Conservation (phyloP, 2,888 invertebrate genomes). For the Drosophila niveifrons region DNA sequence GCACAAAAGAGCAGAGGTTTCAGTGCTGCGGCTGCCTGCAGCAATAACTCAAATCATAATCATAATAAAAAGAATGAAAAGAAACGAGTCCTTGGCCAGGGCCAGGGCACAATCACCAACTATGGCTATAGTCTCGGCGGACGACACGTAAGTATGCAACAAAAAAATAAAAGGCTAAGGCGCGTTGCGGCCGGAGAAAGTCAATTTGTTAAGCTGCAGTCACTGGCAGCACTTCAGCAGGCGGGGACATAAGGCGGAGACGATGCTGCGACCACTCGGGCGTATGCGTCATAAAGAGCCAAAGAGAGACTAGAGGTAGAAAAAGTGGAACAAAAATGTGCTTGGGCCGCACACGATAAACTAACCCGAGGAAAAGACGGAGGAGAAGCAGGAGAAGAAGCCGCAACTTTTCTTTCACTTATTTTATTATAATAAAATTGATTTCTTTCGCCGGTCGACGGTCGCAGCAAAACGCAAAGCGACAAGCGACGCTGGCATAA, state of each 20-base stretch:
- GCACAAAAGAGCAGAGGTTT: conserved; percentile 40
- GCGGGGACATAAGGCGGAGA: not conserved
- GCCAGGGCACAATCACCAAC: conserved; percentile 2
- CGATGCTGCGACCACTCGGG: conserved; percentile 25
- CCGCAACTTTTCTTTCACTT: conserved; percentile 68
- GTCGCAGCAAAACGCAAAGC: conserved; percentile 16
- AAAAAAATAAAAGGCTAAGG: conserved; percentile 61
- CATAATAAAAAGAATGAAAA: conserved; percentile 67
- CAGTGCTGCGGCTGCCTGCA: conserved; percentile 66
- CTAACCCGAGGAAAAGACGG: conserved; percentile 32
- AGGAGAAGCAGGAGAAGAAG: conserved; percentile 24
- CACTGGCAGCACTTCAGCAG: conserved; percentile 17
- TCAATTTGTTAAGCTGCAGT: conserved; percentile 80
- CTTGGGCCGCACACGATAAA: conserved; percentile 61
- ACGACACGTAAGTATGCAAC: conserved; percentile 64
- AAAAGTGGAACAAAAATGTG: conserved; percentile 67
- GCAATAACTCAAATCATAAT: conserved; percentile 79
- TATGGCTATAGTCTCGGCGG: conserved; percentile 5
- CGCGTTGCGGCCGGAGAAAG: conserved; percentile 73
- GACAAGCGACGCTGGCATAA: conserved; percentile 63
- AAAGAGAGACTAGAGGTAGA: conserved; percentile 25
- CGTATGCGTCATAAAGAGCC: conserved; percentile 34
- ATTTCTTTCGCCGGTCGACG: conserved; percentile 53
- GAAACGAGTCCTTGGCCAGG: conserved; percentile 31
- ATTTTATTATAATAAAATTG: conserved; percentile 80